phyloP scores from a whole-genome alignment of 2,797 vertebrate genomes.

The Harpagifer antarcticus region DNA sequence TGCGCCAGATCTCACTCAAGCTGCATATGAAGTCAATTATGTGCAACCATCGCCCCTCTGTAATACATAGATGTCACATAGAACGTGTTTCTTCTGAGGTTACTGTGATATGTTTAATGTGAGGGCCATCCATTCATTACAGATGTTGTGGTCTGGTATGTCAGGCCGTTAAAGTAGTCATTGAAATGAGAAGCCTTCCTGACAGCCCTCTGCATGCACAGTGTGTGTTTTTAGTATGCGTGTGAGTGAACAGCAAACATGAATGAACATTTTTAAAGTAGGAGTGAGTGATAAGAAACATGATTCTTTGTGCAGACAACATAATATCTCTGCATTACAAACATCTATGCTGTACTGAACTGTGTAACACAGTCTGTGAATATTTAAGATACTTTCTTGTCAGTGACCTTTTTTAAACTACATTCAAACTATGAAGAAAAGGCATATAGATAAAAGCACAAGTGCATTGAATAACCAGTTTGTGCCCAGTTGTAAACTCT shows the following conservation, averaged over 20 bases:
- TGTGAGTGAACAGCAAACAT: slow-evolving; percentile 4
- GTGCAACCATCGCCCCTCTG: slow-evolving; percentile 61
- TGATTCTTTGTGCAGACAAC: neutral
- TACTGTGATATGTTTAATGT: slow-evolving; percentile 70
- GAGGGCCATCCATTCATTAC: slow-evolving; percentile 75
- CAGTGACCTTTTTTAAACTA: neutral
- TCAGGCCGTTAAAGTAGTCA: slow-evolving; percentile 55
- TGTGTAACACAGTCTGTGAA: neutral
- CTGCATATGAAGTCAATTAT: slow-evolving; percentile 78
- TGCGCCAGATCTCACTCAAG: slow-evolving; percentile 64
- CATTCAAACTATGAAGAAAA: neutral
- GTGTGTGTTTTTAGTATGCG: slow-evolving; percentile 7
- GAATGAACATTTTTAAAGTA: neutral
- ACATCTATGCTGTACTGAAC: neutral
- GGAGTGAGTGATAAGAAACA: neutral
- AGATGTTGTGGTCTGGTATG: slow-evolving; percentile 69
- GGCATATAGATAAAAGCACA: neutral
- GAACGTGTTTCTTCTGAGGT: slow-evolving; percentile 72
- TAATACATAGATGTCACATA: slow-evolving; percentile 74
- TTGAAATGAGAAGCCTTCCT: slow-evolving; percentile 50
- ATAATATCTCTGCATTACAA: neutral
- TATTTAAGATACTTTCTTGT: neutral
- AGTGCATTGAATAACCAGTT: slow-evolving; percentile 29
- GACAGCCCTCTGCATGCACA: slow-evolving; percentile 27
- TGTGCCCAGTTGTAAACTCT: slow-evolving; percentile 31